Percentiles rank a stretch among this genome's conserved stretches.
phyloP scores from a whole-genome alignment of 2,113 vertebrate genomes.

The Brevimyrus niger region DNA sequence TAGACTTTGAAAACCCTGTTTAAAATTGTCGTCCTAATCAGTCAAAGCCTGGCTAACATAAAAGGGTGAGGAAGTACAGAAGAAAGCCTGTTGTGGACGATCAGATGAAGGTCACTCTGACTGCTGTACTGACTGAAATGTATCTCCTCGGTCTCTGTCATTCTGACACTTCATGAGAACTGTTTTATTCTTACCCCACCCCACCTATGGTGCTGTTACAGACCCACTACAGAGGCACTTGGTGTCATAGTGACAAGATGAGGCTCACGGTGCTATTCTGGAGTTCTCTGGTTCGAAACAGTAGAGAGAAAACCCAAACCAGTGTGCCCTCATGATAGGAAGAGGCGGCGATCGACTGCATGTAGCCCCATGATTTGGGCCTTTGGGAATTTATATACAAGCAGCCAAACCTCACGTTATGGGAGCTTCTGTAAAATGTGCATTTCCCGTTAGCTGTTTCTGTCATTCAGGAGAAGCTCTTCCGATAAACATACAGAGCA shows the following conservation, averaged over 20 bases:
- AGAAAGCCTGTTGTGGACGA: not conserved
- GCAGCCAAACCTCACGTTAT: not conserved
- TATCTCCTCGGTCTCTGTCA: not conserved
- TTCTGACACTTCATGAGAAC: not conserved
- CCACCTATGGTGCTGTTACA: not conserved
- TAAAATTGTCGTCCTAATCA: not conserved
- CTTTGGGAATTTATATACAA: not conserved
- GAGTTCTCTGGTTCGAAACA: not conserved
- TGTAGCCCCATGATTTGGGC: not conserved
- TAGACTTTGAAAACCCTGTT: not conserved
- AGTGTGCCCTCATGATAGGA: not conserved
- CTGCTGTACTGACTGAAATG: not conserved
- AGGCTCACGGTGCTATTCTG: not conserved
- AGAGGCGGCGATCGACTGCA: not conserved
- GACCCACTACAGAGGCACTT: not conserved
- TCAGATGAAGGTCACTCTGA: not conserved
- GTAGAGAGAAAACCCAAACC: not conserved
- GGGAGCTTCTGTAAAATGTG: not conserved
- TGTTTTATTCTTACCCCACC: not conserved
- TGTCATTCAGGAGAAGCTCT: not conserved
- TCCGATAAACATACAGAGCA: not conserved
- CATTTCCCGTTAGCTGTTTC: not conserved
- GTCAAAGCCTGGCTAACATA: not conserved
- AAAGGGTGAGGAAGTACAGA: not conserved
- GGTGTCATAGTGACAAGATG: not conserved